Evolutionary conservation across 2,113 vertebrate genomes (phyloP).

Genomic region (Oncorhynchus keta): DNA sequence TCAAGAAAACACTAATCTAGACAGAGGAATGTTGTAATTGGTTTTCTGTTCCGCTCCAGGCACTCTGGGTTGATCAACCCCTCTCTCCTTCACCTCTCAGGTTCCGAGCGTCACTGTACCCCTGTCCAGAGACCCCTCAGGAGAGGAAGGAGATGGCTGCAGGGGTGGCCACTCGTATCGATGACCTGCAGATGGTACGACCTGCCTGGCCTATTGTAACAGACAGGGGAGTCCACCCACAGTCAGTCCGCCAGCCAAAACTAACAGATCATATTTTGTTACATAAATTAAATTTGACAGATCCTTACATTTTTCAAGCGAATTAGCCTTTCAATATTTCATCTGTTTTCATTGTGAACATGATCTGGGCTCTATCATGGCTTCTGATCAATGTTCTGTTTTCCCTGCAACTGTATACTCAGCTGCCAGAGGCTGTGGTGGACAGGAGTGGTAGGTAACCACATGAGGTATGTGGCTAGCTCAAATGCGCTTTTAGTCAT

Average conservation of each 20-base stretch:
- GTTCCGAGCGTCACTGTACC: slow-evolving; percentile 95
- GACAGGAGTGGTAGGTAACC: not conserved
- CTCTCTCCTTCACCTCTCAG: slow-evolving; percentile 62
- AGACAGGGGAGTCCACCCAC: not conserved
- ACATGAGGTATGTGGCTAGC: not conserved
- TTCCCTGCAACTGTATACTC: not conserved
- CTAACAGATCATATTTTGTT: too few relatives aligned
- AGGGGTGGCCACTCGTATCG: slow-evolving; percentile 94
- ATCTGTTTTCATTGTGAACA: not conserved
- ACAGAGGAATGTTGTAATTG: not conserved
- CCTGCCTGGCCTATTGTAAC: not conserved
- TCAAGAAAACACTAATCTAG: not conserved
- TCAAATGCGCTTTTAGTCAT: not conserved
- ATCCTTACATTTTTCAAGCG: too few relatives aligned
- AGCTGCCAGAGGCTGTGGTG: not conserved
- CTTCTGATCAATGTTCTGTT: not conserved
- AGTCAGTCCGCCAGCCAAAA: not conserved
- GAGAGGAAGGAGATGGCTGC: slow-evolving; percentile 97
- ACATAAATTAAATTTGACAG: too few relatives aligned
- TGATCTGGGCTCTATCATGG: not conserved
- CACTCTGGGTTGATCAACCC: not conserved
- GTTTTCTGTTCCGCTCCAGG: not conserved
- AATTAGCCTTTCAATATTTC: too few relatives aligned
- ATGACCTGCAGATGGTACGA: slow-evolving; percentile 97
- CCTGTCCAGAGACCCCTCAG: slow-evolving; percentile 93